Base-by-base conservation (phyloP, 2,888 invertebrate species). In the Malthinus seriepunctatus region DNA sequence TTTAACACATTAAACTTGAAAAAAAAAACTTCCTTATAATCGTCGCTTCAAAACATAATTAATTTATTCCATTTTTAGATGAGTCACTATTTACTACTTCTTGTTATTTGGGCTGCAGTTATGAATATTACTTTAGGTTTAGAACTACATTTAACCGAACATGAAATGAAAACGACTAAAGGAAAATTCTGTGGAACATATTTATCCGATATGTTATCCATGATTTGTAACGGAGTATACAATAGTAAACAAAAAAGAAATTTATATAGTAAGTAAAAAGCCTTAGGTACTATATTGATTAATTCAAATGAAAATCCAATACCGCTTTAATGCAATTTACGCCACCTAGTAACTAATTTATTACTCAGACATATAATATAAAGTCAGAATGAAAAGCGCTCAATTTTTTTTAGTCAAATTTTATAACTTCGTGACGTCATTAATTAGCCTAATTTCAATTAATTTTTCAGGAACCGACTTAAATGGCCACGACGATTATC, bases 201-300 rank as follows among this genome's bases (percentile, higher is more conserved):
- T 15, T 54, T 61, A 35, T 37, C 56, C 7, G 54, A 57, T 31
- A 57, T 42, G 51, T 11, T 61, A 35, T 61, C 54, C 5, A 9
- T 57, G 9, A 42, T 61, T 2, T 61, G 61, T 31, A 39, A 51
- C 10, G 57, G 61, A 4, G 37, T 50, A 9, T 61, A 57, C 32
- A 57, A 61, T 31, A 53, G n/a, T 11, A 53, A 47, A 44, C 39
- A 57, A 32, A 61, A 61, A 31, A 35, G 50, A 52, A 48, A 44
- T 32, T 23, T 42, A 23, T 39, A 38, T 6, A 35, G 57, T 56
- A 44, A 57, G 53, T 56, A 32, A 23, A 33, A 48, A 15, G 11
- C 37, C 5, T 53, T 8, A n/a, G n/a, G n/a, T n/a, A n/a, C n/a
- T n/a, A 6, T n/a, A 53, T 12, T 46, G 6, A 42, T 45, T 35